phyloP scores from a whole-genome alignment of 2,113 vertebrate genomes.

The Gnathonemus longibarbis region DNA sequence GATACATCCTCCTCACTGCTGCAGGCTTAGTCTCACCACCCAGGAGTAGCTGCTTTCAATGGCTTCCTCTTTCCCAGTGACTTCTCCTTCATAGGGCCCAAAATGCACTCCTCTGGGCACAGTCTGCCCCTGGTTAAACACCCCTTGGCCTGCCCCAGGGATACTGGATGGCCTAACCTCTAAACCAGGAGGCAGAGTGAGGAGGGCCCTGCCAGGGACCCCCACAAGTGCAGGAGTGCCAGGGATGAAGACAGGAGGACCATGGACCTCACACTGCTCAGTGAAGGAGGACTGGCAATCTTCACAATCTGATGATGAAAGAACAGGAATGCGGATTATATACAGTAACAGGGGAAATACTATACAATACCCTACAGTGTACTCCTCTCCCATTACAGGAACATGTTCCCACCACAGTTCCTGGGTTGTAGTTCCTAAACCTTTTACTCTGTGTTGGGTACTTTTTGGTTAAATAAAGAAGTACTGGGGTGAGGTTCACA shows the following conservation, averaged over 20 bases:
- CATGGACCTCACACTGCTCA: slow-evolving; percentile 44
- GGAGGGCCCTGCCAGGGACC: slow-evolving; percentile 29
- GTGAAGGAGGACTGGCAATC: slow-evolving; percentile 49
- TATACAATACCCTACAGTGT: not conserved
- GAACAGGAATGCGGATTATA: not conserved
- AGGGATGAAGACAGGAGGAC: slow-evolving; percentile 39
- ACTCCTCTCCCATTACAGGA: not conserved
- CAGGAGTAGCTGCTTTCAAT: slow-evolving; percentile 54
- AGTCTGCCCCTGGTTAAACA: slow-evolving; percentile 46
- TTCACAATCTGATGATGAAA: slow-evolving; percentile 45
- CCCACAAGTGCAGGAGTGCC: slow-evolving; percentile 35
- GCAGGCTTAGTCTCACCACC: slow-evolving; percentile 44
- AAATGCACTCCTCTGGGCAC: slow-evolving; percentile 46
- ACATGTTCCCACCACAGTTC: not conserved
- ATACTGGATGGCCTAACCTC: slow-evolving; percentile 41
- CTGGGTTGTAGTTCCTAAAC: not conserved
- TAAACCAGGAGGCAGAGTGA: slow-evolving; percentile 46
- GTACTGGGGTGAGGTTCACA: not conserved
- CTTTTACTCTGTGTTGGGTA: not conserved
- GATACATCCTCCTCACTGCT: not conserved
- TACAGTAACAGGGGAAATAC: not conserved
- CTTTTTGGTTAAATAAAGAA: not conserved
- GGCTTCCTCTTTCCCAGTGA: slow-evolving; percentile 44
- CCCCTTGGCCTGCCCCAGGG: slow-evolving; percentile 48
- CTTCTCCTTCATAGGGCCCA: slow-evolving; percentile 50